phyloP scores from a whole-genome alignment of 1,140 invertebrate genomes.

The Ganaspis sp. region DNA sequence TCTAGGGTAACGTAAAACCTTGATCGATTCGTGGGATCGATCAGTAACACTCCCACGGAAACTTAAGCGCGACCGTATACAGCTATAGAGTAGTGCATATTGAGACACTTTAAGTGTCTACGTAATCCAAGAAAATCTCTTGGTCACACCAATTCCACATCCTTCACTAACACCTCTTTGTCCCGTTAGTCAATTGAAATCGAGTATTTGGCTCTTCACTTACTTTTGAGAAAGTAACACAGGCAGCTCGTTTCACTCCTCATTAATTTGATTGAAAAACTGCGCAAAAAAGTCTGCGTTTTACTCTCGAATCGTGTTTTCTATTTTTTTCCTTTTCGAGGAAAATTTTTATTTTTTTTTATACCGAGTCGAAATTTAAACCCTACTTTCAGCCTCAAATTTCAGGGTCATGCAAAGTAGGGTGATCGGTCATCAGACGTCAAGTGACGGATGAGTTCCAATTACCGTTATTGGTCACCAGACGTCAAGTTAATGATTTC shows the following conservation, averaged over 20 bases:
- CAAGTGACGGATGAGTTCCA: too few species aligned
- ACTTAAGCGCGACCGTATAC: conserved; percentile 52
- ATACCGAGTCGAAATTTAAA: too few species aligned
- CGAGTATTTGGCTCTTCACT: neutral
- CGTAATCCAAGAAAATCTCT: conserved; percentile 3
- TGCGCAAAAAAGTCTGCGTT: neutral
- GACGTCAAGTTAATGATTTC: too few species aligned
- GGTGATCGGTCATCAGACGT: too few species aligned
- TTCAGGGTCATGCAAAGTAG: too few species aligned
- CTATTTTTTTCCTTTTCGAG: too few species aligned
- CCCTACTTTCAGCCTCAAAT: too few species aligned
- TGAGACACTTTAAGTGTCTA: conserved; percentile 51
- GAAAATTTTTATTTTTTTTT: too few species aligned
- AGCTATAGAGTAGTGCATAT: too few species aligned
- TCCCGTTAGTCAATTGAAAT: neutral
- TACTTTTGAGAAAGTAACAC: neutral
- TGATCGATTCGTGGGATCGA: conserved; percentile 68
- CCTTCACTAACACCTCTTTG: neutral
- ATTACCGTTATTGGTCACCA: too few species aligned
- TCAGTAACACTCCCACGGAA: conserved; percentile 65
- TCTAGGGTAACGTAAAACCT: conserved; percentile 59
- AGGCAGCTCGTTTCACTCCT: conserved; percentile 5
- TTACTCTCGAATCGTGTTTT: neutral
- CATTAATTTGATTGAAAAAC: neutral
- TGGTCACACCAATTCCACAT: neutral